Base-by-base conservation (phyloP, 2,113 vertebrate genomes). In the Micromys minutus region DNA sequence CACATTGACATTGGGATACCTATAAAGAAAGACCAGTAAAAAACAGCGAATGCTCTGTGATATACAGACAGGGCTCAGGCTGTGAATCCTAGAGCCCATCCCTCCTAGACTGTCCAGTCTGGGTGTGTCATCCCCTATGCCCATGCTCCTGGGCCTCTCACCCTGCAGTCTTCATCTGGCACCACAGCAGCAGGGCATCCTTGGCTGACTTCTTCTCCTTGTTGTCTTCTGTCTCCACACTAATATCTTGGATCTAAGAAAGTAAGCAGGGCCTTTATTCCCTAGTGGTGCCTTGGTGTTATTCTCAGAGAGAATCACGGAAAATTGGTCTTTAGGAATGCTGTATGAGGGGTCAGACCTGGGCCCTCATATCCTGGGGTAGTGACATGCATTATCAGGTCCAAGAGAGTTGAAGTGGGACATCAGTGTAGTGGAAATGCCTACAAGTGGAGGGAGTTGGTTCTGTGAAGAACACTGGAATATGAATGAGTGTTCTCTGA, bases 101-200 rank as follows among this genome's bases (percentile, higher is more conserved):
- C 74, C 31, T 69, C 84, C 52, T 57, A 2, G 34, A 36, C 67
- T 2, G 31, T 42, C 45, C 42, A 57, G 75, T 36, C 84, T 39
- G 0, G 1, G 47, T 3, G 61, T 22, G n/a, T 50, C 74, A 13
- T 4, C 75, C 69, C 34, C 50, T 42, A 19, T 0, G 0, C 3
- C 71, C 52, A 34, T 5, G 16, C 7, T 45, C 67, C 81, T 1
- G 24, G 22, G 71, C 52, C 55, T 90, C 87, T 98, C 87, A 99
- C 99, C 99, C 99, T 0, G 99, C 99, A 0, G 99, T 99, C 98
- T 99, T 99, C 99, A 99, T 99, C 98, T 99, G 99, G 97, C 99
- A 99, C 99, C 99, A 99, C 65, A 99, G 98, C 94, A 99, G 98
- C 92, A 99, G 98, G 6, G 99, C 99, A 15, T 99, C 99, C 98